phyloP scores from a whole-genome alignment of 1,140 invertebrate genomes.

The Acromyrmex charruanus region DNA sequence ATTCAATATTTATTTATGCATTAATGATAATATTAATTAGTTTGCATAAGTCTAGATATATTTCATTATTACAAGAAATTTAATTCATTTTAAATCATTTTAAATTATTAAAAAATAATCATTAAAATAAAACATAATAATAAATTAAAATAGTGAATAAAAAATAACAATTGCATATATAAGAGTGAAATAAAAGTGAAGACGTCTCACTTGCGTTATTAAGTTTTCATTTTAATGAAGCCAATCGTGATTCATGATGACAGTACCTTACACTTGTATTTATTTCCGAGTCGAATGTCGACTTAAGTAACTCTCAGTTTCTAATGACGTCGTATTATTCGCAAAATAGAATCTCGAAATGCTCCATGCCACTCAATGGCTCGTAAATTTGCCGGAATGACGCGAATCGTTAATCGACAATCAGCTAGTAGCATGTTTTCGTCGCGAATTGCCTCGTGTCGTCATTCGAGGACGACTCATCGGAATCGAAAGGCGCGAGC shows the following conservation, averaged over 20 bases:
- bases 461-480: conserved; percentile 48
- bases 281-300: not conserved
- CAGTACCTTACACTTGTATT: not conserved
- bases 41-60: not conserved
- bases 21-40: not conserved
- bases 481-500: conserved; percentile 20
- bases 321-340: not conserved
- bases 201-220: not conserved
- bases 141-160: not conserved
- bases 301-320: not conserved
- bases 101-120: conserved; percentile 9
- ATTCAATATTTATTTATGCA: not conserved
- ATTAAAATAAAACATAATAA: not conserved
- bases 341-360: conserved; percentile 17
- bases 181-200: not conserved
- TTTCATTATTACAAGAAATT: not conserved
- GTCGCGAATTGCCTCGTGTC: conserved; percentile 33
- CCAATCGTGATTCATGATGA: not conserved
- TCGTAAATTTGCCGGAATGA: conserved; percentile 23
- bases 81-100: not conserved
- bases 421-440: not conserved
- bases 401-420: conserved; percentile 34
- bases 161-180: not conserved
- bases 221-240: not conserved
- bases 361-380: not conserved